Base-by-base conservation (phyloP, 2,797 vertebrate genomes). In the Tenualosa ilisha region DNA sequence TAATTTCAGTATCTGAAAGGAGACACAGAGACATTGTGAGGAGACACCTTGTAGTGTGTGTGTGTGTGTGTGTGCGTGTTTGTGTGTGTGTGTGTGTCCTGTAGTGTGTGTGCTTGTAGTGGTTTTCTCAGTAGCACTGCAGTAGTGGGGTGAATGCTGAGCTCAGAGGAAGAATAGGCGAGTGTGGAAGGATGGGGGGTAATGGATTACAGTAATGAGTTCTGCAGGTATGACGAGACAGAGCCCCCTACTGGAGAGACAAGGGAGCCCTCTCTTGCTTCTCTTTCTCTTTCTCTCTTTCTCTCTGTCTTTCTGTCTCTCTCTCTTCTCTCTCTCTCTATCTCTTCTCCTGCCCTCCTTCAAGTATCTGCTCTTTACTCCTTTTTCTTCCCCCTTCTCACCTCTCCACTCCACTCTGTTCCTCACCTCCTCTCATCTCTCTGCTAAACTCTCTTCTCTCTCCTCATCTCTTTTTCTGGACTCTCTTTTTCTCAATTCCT, bases 271-370 rank as follows among this genome's bases (percentile, higher is more conserved):
- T 61, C 7, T n/a, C 61, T 50, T 37, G 51, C 61, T 15, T 7
- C 56, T n/a, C 56, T 59, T 20, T 54, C 20, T 22, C 56, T 22
- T 3, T 20, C 22, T 59, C 56, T n/a, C 20, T 6, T 7, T 22
- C 56, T n/a, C 56, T n/a, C 22, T 59, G 5, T 6, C 6, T 6
- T n/a, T 6, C 40, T 50, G n/a, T 49, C 61, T 83, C 31, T 59
- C 5, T 81, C 56, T 61, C 56, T 61, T 22, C 4, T 15, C 2
- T 15, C 51, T 20, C 54, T 56, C 54, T 37, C 82, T 84, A 68
- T 53, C 72, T 59, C 15, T 87, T 83, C 85, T 90, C 88, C 82
- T 81, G 85, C 26, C 72, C 82, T 82, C 83, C 46, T 49, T 4
- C 46, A 49, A 49, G 82, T 89, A 86, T 63, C 82, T 82, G 68